These are phyloP conservation scores for Chymomyza procnemis DNA, from an alignment of 2,888 invertebrate species.

Conservation along the genomic window DNA sequence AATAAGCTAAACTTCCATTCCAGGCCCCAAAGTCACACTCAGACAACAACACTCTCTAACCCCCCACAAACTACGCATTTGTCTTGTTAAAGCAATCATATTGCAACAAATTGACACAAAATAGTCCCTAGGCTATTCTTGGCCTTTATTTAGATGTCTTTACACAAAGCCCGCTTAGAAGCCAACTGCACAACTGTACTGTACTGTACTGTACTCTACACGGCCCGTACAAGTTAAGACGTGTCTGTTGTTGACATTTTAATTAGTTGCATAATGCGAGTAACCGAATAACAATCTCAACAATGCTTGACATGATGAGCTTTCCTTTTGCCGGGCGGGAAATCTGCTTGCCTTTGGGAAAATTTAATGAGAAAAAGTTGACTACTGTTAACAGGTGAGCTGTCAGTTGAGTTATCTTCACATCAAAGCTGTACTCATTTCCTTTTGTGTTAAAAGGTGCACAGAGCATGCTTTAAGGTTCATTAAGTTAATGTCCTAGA, in stretches of 20 bases:
- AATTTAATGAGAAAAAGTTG: neutral
- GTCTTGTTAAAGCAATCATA: neutral
- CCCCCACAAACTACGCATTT: neutral
- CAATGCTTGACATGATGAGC: conserved; percentile 36
- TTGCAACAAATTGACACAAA: neutral
- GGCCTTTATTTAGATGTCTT: neutral
- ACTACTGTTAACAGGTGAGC: neutral
- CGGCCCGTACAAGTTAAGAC: neutral
- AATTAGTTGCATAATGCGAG: conserved; percentile 58
- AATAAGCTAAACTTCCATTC: too few relatives aligned
- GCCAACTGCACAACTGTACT: neutral
- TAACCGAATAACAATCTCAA: conserved; percentile 40
- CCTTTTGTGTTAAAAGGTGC: neutral
- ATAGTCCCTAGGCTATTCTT: neutral
- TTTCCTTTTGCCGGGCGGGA: conserved; percentile 4
- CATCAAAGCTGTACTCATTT: neutral
- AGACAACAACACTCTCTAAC: too few relatives aligned
- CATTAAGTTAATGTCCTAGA: neutral
- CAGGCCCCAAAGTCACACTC: too few relatives aligned
- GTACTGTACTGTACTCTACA: too few relatives aligned
- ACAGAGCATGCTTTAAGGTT: neutral
- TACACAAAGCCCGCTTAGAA: neutral
- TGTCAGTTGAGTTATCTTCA: neutral
- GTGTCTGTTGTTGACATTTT: conserved; percentile 53
- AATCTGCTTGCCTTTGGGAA: too few relatives aligned